Percentiles rank a stretch among this genome's conserved stretches.
Conservation (phyloP, 2,113 vertebrate genomes). For the Sterrhoptilus dennistouni region DNA sequence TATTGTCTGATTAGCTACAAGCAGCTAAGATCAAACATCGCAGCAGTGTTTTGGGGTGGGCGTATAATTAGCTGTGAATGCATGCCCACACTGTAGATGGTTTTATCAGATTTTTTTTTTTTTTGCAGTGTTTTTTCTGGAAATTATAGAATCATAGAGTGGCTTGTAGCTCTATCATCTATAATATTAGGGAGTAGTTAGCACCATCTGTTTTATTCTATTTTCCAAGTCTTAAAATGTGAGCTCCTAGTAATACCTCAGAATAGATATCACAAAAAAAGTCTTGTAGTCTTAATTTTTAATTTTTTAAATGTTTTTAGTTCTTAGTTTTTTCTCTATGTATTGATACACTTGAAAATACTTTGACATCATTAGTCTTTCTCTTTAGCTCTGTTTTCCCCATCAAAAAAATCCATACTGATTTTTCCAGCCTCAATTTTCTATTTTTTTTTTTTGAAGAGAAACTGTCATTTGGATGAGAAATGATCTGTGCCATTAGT, state of each 20-base stretch:
- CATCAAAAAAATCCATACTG: background rate
- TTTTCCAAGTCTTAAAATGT: background rate
- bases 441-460: background rate
- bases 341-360: background rate
- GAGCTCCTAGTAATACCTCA: background rate
- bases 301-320: background rate
- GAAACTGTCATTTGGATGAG: background rate
- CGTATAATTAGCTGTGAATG: background rate
- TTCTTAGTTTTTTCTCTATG: background rate
- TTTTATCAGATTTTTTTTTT: background rate
- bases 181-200: background rate
- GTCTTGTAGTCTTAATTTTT: background rate
- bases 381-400: background rate
- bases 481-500: background rate
- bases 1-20: background rate
- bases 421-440: background rate
- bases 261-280: background rate
- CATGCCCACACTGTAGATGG: background rate
- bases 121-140: background rate
- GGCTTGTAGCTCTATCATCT: background rate
- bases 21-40: background rate
- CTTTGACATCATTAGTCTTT: background rate
- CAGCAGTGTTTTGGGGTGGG: background rate
- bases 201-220: background rate
- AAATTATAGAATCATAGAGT: background rate